These are phyloP conservation scores for Cheilinus undulatus DNA, from an alignment of 2,113 vertebrate genomes.

Conservation along the genomic window DNA sequence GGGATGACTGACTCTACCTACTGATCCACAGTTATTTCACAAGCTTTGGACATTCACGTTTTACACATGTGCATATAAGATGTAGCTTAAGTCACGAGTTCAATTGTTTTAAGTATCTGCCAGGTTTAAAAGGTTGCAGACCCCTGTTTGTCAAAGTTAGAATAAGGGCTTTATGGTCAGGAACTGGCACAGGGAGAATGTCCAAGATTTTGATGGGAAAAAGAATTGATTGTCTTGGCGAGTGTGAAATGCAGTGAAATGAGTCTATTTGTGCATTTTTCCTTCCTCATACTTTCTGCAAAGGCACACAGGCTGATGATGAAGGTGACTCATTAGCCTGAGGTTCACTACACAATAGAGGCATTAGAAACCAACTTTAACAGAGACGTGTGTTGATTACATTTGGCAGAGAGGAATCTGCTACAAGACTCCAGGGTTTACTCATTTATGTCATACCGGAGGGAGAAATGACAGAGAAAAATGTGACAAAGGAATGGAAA, in stretches of 20 bases:
- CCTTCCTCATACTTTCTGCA: background rate
- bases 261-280: background rate
- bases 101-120: too few relatives aligned
- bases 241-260: background rate
- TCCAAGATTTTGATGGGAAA: background rate
- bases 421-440: conserved; percentile 10
- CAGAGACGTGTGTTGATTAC: conserved; percentile 12
- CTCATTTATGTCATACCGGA: conserved; percentile 18
- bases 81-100: too few relatives aligned
- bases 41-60: too few relatives aligned
- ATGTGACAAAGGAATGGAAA: conserved; percentile 31
- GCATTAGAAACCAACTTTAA: conserved; percentile 1
- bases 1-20: too few relatives aligned
- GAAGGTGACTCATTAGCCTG: conserved; percentile 23
- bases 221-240: background rate
- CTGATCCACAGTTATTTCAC: too few relatives aligned
- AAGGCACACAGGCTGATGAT: conserved; percentile 23
- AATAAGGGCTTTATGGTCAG: background rate
- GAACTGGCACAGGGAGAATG: background rate
- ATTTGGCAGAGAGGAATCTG: conserved; percentile 20
- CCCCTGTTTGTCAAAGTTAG: too few relatives aligned
- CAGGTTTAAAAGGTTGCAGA: too few relatives aligned
- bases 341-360: conserved; percentile 24
- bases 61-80: too few relatives aligned
- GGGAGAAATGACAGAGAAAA: conserved; percentile 19